Evolutionary conservation across 1,140 invertebrate species (phyloP), one percentile per base, ranked within the genome.

Genomic region (Eciton burchellii): DNA sequence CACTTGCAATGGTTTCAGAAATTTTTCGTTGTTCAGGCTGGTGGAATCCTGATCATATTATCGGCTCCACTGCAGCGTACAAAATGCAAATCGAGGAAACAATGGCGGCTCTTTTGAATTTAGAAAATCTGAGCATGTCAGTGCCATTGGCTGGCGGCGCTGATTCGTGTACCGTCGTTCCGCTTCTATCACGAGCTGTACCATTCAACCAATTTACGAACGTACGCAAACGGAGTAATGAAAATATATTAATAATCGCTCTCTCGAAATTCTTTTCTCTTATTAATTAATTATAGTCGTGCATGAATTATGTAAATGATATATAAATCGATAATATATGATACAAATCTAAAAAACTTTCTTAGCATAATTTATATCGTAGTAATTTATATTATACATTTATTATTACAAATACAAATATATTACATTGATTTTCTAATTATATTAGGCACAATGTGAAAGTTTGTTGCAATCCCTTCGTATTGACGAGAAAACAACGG

Each of bases 131-230:
- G 4, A 92, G 83, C 79, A 52, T 92, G 56, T 82, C 88, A 1
- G 68, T 93, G 0, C 92, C 92, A 43, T 68, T 93, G 54, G 83
- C 88, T 4, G 92, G 90, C 26, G 92, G 92, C 11, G 91, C 92
- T n/a, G 92, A 93, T 88, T 16, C 85, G 0, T 85, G 66, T n/a
- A 91, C 91, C 6, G 57, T 90, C 19, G 90, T 93, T 1, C 92
- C 92, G 0, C 49, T 93, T 16, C 81, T 93, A 6, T 92, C 92
- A 1, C 84, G 60, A 59, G 88, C 91, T 11, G 82, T 79, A 65
- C 90, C 89, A 8, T 68, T 86, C 54, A 91, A 89, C 57, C 72
- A 76, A 26, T 90, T 93, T 70, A 85, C 82, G 11, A 43, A 68
- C 24, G 92, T 93, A 90, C 66, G 84, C 62, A 47, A 45, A 0